These are phyloP conservation scores for Polyploca ridens DNA, from an alignment of 2,888 invertebrate genomes.

Conservation along the genomic window DNA sequence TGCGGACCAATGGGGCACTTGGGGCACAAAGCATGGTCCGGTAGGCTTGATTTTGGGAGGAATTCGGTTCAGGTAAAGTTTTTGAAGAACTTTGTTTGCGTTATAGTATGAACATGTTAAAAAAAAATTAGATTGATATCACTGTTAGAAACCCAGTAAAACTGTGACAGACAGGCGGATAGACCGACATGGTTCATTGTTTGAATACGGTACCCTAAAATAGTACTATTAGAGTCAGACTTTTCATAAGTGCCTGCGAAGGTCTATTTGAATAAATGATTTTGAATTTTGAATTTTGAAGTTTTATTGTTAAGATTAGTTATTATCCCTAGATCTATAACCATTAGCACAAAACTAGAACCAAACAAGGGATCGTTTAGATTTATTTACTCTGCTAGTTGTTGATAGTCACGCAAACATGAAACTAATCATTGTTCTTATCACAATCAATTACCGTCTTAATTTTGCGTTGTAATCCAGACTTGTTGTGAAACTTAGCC, in stretches of 20 bases:
- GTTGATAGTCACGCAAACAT: not conserved
- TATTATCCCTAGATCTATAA: not conserved
- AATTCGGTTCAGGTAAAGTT: not conserved
- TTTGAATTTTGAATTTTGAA: no score
- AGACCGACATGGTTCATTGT: no score
- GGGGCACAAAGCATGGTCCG: not conserved
- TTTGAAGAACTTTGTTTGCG: not conserved
- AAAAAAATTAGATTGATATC: no score
- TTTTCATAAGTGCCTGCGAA: no score
- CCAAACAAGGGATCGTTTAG: not conserved
- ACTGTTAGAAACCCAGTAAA: no score
- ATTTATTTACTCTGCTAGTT: not conserved
- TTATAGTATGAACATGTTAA: no score
- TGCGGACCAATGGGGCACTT: conserved; percentile 17
- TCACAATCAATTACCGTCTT: not conserved
- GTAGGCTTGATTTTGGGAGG: not conserved
- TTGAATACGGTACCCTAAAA: no score
- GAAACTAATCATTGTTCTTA: conserved; percentile 1
- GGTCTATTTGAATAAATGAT: no score
- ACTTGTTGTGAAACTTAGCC: no score
- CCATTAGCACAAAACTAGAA: not conserved
- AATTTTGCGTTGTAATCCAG: no score
- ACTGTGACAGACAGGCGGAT: no score
- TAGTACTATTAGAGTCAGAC: no score
- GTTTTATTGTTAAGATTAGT: not conserved